Conservation (phyloP, 2,888 invertebrate genomes). For the Clistopyga incitator region DNA sequence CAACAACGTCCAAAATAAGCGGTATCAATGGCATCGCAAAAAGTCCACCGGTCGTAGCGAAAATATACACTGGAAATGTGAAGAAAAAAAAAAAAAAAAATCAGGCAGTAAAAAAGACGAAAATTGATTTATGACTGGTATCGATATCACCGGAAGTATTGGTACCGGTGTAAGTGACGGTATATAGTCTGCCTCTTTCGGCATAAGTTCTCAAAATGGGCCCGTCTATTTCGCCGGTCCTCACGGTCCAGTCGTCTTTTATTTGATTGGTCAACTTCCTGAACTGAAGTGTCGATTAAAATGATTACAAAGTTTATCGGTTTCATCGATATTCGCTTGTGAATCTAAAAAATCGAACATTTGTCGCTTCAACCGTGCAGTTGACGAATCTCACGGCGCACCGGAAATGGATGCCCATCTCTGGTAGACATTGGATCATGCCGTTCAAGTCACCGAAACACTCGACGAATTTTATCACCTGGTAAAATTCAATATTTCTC, state of each 20-base stretch:
- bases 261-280: constrained; percentile 53
- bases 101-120: not conserved
- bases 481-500: not conserved
- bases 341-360: constrained; percentile 33
- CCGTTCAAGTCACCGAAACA: constrained; percentile 47
- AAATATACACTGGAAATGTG: constrained; percentile 48
- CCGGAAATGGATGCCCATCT: constrained; percentile 56
- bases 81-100: not conserved
- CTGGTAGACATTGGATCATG: constrained; percentile 62
- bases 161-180: constrained; percentile 52
- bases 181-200: constrained; percentile 29
- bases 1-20: constrained; percentile 53
- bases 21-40: constrained; percentile 57
- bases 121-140: not conserved
- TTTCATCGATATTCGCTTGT: not conserved
- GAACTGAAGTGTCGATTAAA: constrained; percentile 40
- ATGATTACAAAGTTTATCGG: not conserved
- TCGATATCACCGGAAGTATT: not conserved
- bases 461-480: constrained; percentile 61
- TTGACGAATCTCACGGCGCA: constrained; percentile 49
- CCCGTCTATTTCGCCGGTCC: constrained; percentile 18
- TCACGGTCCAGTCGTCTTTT: constrained; percentile 44
- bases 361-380: constrained; percentile 52
- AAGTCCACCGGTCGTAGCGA: constrained; percentile 38
- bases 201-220: constrained; percentile 45